A percentile compares a stretch with the other conserved stretches of the same genome.
These are phyloP conservation scores for Drosophila micromelanica DNA, from an alignment of 1,140 invertebrate species.

Conservation along the genomic window DNA sequence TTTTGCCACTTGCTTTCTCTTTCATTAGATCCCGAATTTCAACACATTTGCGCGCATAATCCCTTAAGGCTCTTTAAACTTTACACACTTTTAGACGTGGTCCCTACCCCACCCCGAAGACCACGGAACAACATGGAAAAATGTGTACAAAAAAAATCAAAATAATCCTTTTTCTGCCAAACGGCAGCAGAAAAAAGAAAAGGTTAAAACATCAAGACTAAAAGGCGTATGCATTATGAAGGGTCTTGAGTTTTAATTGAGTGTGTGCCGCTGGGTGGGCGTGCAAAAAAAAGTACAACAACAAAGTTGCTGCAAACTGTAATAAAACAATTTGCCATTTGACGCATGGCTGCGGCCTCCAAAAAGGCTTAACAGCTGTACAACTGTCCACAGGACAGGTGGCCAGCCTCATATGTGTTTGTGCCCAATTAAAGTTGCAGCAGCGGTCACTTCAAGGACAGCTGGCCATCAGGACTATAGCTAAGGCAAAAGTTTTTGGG, in stretches of 20 bases:
- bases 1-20: conserved; percentile 51
- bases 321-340: conserved; percentile 78
- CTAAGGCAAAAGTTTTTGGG: conserved; percentile 55
- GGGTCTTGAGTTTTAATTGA: conserved; percentile 84
- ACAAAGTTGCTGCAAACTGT: conserved; percentile 63
- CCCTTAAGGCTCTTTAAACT: conserved; percentile 84
- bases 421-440: conserved; percentile 73
- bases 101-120: conserved; percentile 25
- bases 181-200: conserved; percentile 45
- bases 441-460: conserved; percentile 77
- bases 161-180: conserved; percentile 65
- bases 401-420: conserved; percentile 38
- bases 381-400: conserved; percentile 3
- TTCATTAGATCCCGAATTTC: conserved; percentile 73
- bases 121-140: conserved; percentile 52
- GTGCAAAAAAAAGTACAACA: conserved; percentile 26
- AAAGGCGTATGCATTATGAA: conserved; percentile 77
- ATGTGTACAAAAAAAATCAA: conserved; percentile 42
- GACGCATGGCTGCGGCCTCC: conserved; percentile 40
- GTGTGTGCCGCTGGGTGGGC: conserved; percentile 57
- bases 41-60: conserved; percentile 82
- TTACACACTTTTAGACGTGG: conserved; percentile 76
- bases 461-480: not conserved
- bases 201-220: conserved; percentile 78
- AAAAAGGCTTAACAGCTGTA: conserved; percentile 19